phyloP scores from a whole-genome alignment of 2,888 invertebrate genomes.

The Miltochrista miniata region DNA sequence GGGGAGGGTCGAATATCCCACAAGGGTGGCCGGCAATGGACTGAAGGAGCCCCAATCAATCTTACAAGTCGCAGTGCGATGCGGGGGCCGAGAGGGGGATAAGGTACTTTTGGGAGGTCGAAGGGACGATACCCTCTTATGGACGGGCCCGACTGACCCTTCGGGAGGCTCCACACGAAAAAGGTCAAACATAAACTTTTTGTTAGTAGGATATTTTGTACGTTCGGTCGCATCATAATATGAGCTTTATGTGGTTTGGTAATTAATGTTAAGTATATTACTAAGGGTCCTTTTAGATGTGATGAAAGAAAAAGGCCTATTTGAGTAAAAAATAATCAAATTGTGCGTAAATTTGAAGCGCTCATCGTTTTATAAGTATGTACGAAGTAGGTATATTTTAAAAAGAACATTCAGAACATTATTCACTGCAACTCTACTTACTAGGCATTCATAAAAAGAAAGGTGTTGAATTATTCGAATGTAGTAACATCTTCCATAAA shows the following conservation, averaged over 20 bases:
- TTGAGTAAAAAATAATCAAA: not conserved
- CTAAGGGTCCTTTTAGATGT: not conserved
- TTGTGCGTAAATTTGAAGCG: not conserved
- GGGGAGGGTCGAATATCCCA: constrained; percentile 78
- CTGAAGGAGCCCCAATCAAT: constrained; percentile 85
- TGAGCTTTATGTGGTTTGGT: constrained; percentile 31
- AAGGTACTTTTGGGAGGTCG: constrained; percentile 65
- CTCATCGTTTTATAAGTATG: too few species aligned
- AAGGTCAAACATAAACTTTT: constrained; percentile 74
- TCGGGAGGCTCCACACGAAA: constrained; percentile 59
- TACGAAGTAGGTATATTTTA: too few species aligned
- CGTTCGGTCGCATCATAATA: constrained; percentile 35
- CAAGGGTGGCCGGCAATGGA: constrained; percentile 79
- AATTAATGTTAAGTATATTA: constrained; percentile 25
- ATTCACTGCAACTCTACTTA: too few species aligned
- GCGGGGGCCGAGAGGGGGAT: constrained; percentile 42
- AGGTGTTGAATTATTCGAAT: too few species aligned
- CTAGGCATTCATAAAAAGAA: too few species aligned
- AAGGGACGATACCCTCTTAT: constrained; percentile 81
- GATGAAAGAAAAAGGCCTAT: not conserved
- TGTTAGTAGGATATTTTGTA: constrained; percentile 55
- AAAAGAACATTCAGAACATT: too few species aligned
- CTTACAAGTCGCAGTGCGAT: constrained; percentile 80
- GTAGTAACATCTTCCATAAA: too few species aligned
- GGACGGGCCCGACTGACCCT: constrained; percentile 76